A percentile compares a stretch with the other conserved stretches of the same genome.
These are phyloP conservation scores for Herminia tarsipennalis DNA, from an alignment of 2,888 invertebrate species.

Conservation along the genomic window DNA sequence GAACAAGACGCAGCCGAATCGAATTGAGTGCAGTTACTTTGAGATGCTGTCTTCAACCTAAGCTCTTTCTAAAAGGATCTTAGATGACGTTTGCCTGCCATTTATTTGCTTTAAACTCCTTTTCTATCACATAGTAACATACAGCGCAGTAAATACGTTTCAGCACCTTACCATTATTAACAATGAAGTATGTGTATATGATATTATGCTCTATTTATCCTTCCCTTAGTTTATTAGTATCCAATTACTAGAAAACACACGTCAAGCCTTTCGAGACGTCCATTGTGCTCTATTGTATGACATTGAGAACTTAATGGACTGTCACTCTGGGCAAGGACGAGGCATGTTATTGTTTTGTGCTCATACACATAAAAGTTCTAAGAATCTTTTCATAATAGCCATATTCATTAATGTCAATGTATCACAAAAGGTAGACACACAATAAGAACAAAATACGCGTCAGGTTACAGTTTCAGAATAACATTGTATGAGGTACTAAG, in stretches of 20 bases:
- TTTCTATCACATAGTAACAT: too few relatives aligned
- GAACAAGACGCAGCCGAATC: slow-evolving; percentile 67
- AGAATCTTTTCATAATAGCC: slow-evolving; percentile 12
- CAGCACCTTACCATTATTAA: background rate
- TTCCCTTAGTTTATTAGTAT: slow-evolving; percentile 52
- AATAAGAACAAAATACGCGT: slow-evolving; percentile 7
- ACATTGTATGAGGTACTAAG: slow-evolving; percentile 43
- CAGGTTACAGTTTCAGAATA: slow-evolving; percentile 31
- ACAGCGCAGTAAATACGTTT: too few relatives aligned
- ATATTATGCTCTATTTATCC: slow-evolving; percentile 25
- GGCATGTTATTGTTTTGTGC: slow-evolving; percentile 38
- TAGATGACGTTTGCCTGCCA: background rate
- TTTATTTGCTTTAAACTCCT: too few relatives aligned
- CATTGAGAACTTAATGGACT: slow-evolving; percentile 80
- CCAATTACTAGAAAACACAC: slow-evolving; percentile 60
- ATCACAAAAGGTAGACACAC: background rate
- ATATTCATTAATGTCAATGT: slow-evolving; percentile 13
- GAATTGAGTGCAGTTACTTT: slow-evolving; percentile 73
- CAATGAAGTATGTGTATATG: background rate
- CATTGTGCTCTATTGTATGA: slow-evolving; percentile 70
- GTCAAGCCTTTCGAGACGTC: slow-evolving; percentile 54
- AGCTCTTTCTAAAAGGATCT: slow-evolving; percentile 27
- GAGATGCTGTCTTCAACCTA: slow-evolving; percentile 44
- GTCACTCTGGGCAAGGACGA: slow-evolving; percentile 45
- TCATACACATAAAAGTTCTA: slow-evolving; percentile 10